Conservation (phyloP, 2,888 invertebrate species). For the Rhabditoides inermis region DNA sequence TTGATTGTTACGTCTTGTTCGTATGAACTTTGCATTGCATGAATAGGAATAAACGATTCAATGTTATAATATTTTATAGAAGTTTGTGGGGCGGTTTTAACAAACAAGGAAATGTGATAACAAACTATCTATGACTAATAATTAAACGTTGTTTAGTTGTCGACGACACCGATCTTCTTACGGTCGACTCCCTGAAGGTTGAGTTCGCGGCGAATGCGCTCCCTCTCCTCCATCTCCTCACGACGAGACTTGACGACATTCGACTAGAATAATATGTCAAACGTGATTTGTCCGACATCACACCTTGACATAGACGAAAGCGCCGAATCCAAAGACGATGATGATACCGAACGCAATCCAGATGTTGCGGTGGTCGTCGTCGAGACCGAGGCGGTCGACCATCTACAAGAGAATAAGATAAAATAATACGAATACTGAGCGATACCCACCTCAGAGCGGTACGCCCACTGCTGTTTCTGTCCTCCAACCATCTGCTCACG, state of each 20-base stretch:
- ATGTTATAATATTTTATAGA: too few relatives aligned
- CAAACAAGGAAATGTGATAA: too few relatives aligned
- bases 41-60: too few relatives aligned
- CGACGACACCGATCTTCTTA: slow-evolving; percentile 29
- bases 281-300: too few relatives aligned
- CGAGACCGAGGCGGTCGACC: slow-evolving; percentile 29
- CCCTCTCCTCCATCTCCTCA: slow-evolving; percentile 40
- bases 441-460: slow-evolving; percentile 34
- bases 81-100: too few relatives aligned
- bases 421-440: background rate
- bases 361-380: slow-evolving; percentile 35
- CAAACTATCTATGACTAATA: too few relatives aligned
- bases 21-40: too few relatives aligned
- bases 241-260: slow-evolving; percentile 14
- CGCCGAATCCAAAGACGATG: slow-evolving; percentile 36
- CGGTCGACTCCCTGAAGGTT: slow-evolving; percentile 29
- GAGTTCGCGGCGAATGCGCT: slow-evolving; percentile 20
- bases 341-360: slow-evolving; percentile 38
- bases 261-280: too few relatives aligned
- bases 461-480: slow-evolving; percentile 35
- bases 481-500: slow-evolving; percentile 32
- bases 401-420: slow-evolving; percentile 15
- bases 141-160: too few relatives aligned
- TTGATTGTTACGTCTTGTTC: too few relatives aligned
- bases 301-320: slow-evolving; percentile 40